Base-by-base conservation (phyloP, 1,140 invertebrate genomes). In the Leptinotarsa defecta region DNA sequence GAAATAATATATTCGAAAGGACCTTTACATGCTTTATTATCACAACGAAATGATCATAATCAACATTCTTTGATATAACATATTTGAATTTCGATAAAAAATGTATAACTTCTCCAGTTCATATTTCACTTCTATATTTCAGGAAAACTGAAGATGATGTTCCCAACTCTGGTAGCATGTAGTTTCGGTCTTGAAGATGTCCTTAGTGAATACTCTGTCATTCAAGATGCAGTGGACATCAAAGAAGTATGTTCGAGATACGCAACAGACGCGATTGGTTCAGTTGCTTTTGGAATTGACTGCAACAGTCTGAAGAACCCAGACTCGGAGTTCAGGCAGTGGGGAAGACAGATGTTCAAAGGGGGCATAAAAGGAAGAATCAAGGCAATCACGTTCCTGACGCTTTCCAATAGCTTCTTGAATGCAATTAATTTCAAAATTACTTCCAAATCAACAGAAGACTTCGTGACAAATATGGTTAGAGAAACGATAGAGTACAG, bases 281-380 rank as follows among this genome's bases (percentile, higher is more conserved):
- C 86, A 0, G 88, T 87, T 71, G 89, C 87, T 8, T 91, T 91
- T 83, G 91, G 90, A 3, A 81, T 91, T 11, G 83, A 90, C 69
- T 86, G 86, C 77, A 87, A 89, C 71, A 84, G 87, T 17, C 76
- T 91, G 15, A 81, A 84, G 48, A 84, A 90, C 76, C 86, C 88
- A 22, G 82, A 89, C 52, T 86, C 86, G 6, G 22, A 73, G 43
- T 80, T 78, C 57, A 68, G 78, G 84, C 83, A 84, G 79, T 83
- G 87, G 77, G 88, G 87, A 2, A 81, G 78, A 75, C 80, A 79
- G 72, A 75, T 87, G 17, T 80, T 80, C 52, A 48, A 43, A 43
- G 13, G 20, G 49, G 34, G n/a, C 34, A 27, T 20, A 5, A 17
- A 13, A 6, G 48, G 75, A 19, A 68, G 13, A 17, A 1, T 77